Percentiles rank a stretch among this genome's conserved stretches.
phyloP scores from a whole-genome alignment of 2,888 invertebrate species.

The Tupiocoris notatus region DNA sequence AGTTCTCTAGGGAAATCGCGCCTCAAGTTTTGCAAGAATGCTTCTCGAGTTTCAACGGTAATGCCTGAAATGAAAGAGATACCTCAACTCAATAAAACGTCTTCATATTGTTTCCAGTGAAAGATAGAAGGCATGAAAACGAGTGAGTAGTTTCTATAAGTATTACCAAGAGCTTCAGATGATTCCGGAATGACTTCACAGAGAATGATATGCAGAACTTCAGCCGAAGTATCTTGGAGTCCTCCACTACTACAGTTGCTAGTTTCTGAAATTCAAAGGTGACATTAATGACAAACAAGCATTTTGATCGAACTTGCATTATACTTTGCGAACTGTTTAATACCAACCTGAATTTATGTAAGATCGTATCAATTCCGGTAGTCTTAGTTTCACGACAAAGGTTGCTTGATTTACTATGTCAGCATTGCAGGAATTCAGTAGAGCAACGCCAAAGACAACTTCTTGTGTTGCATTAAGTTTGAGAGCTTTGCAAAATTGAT shows the following conservation, averaged over 20 bases:
- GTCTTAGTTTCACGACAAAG: constrained; percentile 75
- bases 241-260: constrained; percentile 70
- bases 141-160: too few species aligned
- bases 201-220: constrained; percentile 66
- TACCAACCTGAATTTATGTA: constrained; percentile 75
- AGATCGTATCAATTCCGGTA: constrained; percentile 81
- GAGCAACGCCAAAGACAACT: constrained; percentile 82
- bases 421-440: constrained; percentile 74
- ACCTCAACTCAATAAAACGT: too few species aligned
- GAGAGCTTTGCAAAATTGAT: constrained; percentile 80
- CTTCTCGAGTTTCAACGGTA: constrained; percentile 70
- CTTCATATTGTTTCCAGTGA: too few species aligned
- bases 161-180: constrained; percentile 55
- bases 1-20: constrained; percentile 85
- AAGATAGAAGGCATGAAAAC: too few species aligned
- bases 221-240: constrained; percentile 85
- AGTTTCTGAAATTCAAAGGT: constrained; percentile 13
- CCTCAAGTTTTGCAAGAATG: constrained; percentile 76
- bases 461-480: constrained; percentile 86
- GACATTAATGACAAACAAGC: background rate
- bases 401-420: constrained; percentile 73
- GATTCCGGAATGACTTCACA: constrained; percentile 52
- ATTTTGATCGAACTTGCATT: too few species aligned
- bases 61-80: constrained; percentile 60
- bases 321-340: too few species aligned